A percentile compares a stretch with the other conserved stretches of the same genome.
Evolutionary conservation across 2,888 invertebrate species (phyloP).

Genomic region (Tuberolachnus salignus): DNA sequence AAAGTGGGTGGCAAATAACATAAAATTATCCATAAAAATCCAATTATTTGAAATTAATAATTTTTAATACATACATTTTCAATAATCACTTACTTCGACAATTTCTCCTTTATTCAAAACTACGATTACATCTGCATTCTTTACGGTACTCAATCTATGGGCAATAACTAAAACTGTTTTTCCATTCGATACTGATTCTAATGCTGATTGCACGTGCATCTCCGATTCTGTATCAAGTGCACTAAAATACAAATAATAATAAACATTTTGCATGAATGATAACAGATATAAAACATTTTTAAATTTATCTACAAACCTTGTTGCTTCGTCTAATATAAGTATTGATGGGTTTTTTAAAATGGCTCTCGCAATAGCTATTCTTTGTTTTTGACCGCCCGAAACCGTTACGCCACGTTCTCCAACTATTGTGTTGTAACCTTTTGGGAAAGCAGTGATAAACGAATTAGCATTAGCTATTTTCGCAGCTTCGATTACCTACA

Average conservation of each 20-base stretch:
- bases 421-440: slow-evolving; percentile 82
- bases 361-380: slow-evolving; percentile 93
- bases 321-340: slow-evolving; percentile 91
- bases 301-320: slow-evolving; percentile 69
- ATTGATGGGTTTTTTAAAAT: slow-evolving; percentile 88
- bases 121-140: slow-evolving; percentile 89
- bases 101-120: slow-evolving; percentile 84
- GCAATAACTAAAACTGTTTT: slow-evolving; percentile 95
- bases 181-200: slow-evolving; percentile 82
- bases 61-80: neutral
- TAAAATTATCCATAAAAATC: neutral
- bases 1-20: no score
- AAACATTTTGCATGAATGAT: no score
- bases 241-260: slow-evolving; percentile 65
- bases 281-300: neutral
- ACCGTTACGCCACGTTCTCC: slow-evolving; percentile 92
- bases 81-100: slow-evolving; percentile 71
- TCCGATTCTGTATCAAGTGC: slow-evolving; percentile 93
- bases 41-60: neutral
- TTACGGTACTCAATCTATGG: slow-evolving; percentile 88
- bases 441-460: slow-evolving; percentile 83
- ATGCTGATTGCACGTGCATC: slow-evolving; percentile 83
- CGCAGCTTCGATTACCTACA: slow-evolving; percentile 70
- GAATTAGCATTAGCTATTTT: slow-evolving; percentile 87
- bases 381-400: slow-evolving; percentile 93